Evolutionary conservation across 1,140 invertebrate species (phyloP).

Genomic region (Drosophila eugracilis): DNA sequence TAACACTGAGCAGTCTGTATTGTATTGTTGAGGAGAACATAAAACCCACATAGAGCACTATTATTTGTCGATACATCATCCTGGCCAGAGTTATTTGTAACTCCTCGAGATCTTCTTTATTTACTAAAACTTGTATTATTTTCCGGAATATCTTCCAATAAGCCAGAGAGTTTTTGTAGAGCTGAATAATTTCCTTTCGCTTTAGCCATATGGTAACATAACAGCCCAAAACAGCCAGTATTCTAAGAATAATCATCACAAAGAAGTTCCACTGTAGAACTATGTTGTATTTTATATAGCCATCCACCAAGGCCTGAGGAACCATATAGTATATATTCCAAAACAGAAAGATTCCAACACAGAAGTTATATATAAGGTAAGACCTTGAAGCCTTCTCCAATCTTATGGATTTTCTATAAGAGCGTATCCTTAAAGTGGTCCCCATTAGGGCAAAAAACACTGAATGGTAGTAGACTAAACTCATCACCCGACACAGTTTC

Average conservation of each 20-base stretch:
- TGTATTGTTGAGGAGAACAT: conserved; percentile 37
- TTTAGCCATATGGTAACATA: conserved; percentile 52
- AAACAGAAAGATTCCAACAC: conserved; percentile 10
- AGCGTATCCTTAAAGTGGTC: conserved; percentile 20
- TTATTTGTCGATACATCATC: conserved; percentile 5
- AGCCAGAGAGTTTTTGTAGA: conserved; percentile 29
- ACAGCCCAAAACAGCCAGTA: conserved; percentile 3
- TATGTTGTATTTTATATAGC: conserved; percentile 52
- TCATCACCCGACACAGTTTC: conserved; percentile 29
- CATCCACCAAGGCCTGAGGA: conserved; percentile 5
- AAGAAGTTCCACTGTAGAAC: conserved; percentile 46
- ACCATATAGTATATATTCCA: conserved; percentile 25
- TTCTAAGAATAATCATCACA: conserved; percentile 1
- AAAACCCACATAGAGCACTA: conserved; percentile 17
- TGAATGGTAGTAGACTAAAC: conserved; percentile 40
- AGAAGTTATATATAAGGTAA: conserved; percentile 45
- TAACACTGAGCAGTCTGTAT: conserved; percentile 13
- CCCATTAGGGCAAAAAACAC: conserved; percentile 50
- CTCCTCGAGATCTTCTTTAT: conserved; percentile 1
- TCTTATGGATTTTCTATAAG: not conserved
- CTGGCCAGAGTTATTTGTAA: conserved; percentile 20
- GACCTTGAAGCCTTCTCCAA: conserved; percentile 4
- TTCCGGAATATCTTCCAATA: conserved; percentile 21
- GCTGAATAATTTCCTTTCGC: conserved; percentile 19
- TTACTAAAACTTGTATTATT: conserved; percentile 9